Conservation (phyloP, 1,140 invertebrate genomes). For the Oscheius sp. region DNA sequence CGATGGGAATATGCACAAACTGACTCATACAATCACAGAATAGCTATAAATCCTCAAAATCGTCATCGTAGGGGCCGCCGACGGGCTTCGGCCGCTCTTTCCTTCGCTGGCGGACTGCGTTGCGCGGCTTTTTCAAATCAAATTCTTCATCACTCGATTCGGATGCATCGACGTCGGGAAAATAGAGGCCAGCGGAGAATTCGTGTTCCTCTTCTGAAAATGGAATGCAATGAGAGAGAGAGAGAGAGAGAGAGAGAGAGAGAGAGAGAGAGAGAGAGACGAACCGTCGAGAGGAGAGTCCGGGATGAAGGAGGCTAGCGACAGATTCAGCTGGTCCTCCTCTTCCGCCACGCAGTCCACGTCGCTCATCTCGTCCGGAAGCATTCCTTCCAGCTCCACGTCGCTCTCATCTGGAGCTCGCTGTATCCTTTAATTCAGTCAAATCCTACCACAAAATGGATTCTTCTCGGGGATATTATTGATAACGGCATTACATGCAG, state of each 20-base stretch:
- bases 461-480: constrained; percentile 49
- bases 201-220: constrained; percentile 40
- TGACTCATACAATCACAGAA: too few relatives aligned
- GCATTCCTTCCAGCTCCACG: constrained; percentile 36
- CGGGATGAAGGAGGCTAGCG: constrained; percentile 6
- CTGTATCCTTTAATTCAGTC: background rate
- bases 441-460: constrained; percentile 48
- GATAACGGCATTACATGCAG: constrained; percentile 45
- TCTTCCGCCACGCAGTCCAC: constrained; percentile 11
- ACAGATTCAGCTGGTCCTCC: background rate
- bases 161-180: constrained; percentile 35
- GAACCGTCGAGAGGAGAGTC: constrained; percentile 8
- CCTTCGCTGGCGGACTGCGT: too few relatives aligned
- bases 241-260: background rate
- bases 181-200: constrained; percentile 35
- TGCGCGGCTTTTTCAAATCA: constrained; percentile 27
- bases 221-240: constrained; percentile 9
- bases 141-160: constrained; percentile 44
- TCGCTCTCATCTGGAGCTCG: constrained; percentile 41
- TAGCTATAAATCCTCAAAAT: too few relatives aligned
- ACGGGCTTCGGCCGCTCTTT: too few relatives aligned
- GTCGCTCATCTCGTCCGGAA: constrained; percentile 36
- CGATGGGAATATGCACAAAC: too few relatives aligned
- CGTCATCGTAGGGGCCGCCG: too few relatives aligned
- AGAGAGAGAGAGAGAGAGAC: background rate